Base-by-base conservation (phyloP, 2,888 invertebrate genomes). In the Caenorhabditis auriculariae region DNA sequence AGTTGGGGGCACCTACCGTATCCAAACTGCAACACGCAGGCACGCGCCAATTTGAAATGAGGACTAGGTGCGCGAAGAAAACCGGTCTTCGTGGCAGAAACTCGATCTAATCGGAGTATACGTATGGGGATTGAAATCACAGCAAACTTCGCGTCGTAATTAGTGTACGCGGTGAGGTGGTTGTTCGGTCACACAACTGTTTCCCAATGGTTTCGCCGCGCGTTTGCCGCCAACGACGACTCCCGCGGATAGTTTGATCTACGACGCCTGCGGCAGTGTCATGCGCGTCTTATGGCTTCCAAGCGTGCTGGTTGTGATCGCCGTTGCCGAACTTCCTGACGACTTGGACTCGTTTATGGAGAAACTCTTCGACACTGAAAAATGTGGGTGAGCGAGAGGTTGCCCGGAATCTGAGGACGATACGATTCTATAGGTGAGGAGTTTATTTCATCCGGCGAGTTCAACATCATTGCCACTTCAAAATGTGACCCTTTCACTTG, bases 321-420 rank as follows among this genome's bases (percentile, higher is more conserved):
- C 60, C 46, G 47, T 37, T 23, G 60, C 58, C 28, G 74, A 72
- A 32, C 61, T 79, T 37, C 79, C 79, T 24, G 59, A 69, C 24
- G 68, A 78, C 24, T 69, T 79, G 39, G 80, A 79, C 53, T 60
- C 72, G 6, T 80, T 79, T 53, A 67, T 80, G 35, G 79, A 76
- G 53, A 69, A 71, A 27, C 63, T 79, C 21, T 79, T 79, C 65
- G 79, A 76, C 51, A 71, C 68, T 26, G 67, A 68, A 35, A 75
- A 79, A 63, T 79, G 79, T 80, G 46, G 71, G 74, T 71, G 21
- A 23, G 28, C 19, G 3, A 21, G 4, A 7, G 7, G 38, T 23
- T 26, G 37, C 24, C 15, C 15, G 7, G n/a, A 19, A 6, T 39
- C 19, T 17, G 48, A n/a, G n/a, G 28, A 28, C 15, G 28, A 50